Base-by-base conservation (phyloP, 2,797 vertebrate species). In the Pelodytes ibericus region DNA sequence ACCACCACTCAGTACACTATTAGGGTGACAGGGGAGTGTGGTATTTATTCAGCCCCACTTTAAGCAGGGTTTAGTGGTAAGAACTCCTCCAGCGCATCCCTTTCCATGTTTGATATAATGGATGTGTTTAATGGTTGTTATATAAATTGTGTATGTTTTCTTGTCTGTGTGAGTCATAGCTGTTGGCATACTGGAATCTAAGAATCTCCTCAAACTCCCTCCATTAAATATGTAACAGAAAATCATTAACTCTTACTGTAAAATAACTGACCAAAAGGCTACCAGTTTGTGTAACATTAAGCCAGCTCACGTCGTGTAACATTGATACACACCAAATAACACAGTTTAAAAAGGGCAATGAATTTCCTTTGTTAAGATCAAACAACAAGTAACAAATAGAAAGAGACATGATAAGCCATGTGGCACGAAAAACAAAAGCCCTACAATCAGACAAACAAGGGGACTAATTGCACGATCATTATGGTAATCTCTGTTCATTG, bases 181-280 rank as follows among this genome's bases (percentile, higher is more conserved):
- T 20, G 26, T 47, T 30, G 41, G 61, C 47, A 51, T 56, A 51
- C 58, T 39, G 57, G 57, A 69, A 61, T 69, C 22, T 60, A 57
- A 61, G 39, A 75, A 49, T 66, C 26, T 44, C 49, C 29, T 49
- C 18, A 53, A 61, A 75, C 31, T 75, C 60, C 29, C 41, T 31
- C 39, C 26, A 58, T 49, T 58, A 74, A 62, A 69, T 53, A 63
- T 60, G 56, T 13, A 81, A 65, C 2, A 61, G 13, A 18, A 49
- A 36, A 15, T 59, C 51, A 49, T 56, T 41, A 39, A 68, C 87
- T 90, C 88, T 65, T 31, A n/a, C 49, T 9, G 29, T 25, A 58
- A 26, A 31, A 30, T 56, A 11, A 10, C 61, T 10, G 1, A 58
- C 26, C 4, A 56, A 6, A 25, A 22, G 1, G 15, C 62, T 62